Evolutionary conservation across 2,888 invertebrate species (phyloP).

Genomic region (Trissolcus japonicus): DNA sequence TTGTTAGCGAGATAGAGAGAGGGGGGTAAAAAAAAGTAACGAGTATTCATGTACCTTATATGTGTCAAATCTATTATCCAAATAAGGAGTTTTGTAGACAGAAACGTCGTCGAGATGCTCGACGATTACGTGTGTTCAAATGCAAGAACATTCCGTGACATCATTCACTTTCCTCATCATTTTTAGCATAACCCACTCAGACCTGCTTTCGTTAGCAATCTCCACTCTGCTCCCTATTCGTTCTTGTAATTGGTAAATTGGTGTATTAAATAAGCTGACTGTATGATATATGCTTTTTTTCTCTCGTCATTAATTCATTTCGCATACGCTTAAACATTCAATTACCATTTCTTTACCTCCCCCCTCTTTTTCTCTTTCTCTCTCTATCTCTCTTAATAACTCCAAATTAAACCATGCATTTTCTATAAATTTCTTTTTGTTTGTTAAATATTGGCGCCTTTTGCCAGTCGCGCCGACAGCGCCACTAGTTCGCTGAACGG

Average conservation of each 20-base stretch:
- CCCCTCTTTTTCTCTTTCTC: no score
- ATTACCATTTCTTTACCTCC: background rate
- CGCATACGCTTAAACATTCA: constrained; percentile 17
- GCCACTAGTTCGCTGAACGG: no score
- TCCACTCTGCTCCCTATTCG: constrained; percentile 39
- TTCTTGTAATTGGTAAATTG: constrained; percentile 48
- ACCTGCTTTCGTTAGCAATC: constrained; percentile 45
- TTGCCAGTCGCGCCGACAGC: no score
- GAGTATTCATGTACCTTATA: constrained; percentile 21
- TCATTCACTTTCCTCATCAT: constrained; percentile 48
- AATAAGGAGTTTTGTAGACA: constrained; percentile 31
- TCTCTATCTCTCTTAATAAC: no score
- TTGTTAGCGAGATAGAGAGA: no score
- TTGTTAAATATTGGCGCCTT: no score
- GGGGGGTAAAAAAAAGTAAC: background rate
- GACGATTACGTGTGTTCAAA: constrained; percentile 31
- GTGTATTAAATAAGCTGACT: constrained; percentile 39
- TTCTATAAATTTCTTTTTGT: background rate
- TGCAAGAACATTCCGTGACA: constrained; percentile 41
- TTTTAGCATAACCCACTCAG: constrained; percentile 48
- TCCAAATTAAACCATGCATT: constrained; percentile 4
- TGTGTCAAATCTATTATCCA: constrained; percentile 36
- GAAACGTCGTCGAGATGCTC: constrained; percentile 22
- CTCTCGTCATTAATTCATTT: constrained; percentile 7
- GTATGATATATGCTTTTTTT: constrained; percentile 34